Evolutionary conservation across 2,888 invertebrate genomes (phyloP), one percentile per base, ranked within the genome.

Genomic region (Iphiclides podalirius): DNA sequence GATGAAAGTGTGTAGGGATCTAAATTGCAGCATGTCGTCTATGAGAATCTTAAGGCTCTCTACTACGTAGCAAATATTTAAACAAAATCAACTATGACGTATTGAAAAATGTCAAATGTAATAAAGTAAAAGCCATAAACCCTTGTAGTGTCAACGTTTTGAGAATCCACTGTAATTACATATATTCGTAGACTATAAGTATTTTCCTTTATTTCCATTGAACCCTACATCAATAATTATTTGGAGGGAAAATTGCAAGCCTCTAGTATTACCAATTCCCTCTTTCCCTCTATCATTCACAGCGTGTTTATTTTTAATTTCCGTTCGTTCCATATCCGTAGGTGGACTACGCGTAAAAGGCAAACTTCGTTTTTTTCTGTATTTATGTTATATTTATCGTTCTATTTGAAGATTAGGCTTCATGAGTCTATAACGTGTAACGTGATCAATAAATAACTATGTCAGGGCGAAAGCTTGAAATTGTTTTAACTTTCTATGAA

Each of bases 281-380:
- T 20, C 39, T 12, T 39, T 39, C 33, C 12, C 35, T 41, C 41
- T 4, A 36, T 41, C 47, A 17, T 47, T 41, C 47, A 13, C 35
- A 9, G 26, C 35, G 26, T 47, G 34, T 40, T 47, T 47, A 40
- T 47, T 47, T 47, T 47, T 47, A 47, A 47, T 41, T 47, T 41
- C 35, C 36, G 28, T 12, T 11, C 34, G 34, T 40, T 46, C 14
- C 38, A 33, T 38, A 33, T 16, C 14, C 8, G 15, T 15, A n/a
- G n/a, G n/a, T n/a, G n/a, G 11, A n/a, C 14, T 41, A 28, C 31
- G 7, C 16, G 15, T 4, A 13, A 34, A n/a, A 4, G 13, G 12
- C 9, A 17, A 31, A 7, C 8, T 20, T 34, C 33, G 9, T 42
- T 42, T 14, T 17, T 17, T 33, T 33, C 7, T n/a, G 1, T 34